Percentiles rank a stretch among this genome's conserved stretches.
phyloP scores from a whole-genome alignment of 1,140 invertebrate genomes.

The Diabrotica virgifera region DNA sequence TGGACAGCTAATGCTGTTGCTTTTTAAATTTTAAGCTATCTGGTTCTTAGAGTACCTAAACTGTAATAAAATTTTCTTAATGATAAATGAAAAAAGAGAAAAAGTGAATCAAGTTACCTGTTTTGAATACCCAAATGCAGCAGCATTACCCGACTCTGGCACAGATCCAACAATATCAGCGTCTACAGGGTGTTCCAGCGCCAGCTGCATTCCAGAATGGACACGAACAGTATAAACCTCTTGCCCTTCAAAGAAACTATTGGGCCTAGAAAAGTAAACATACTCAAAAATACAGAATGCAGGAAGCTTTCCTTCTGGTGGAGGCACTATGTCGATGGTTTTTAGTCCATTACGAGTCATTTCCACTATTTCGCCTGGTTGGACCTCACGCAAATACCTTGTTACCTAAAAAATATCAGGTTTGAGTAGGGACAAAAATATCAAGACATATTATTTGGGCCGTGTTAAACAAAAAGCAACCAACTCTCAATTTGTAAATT shows the following conservation, averaged over 20 bases:
- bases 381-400: slow-evolving; percentile 79
- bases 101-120: slow-evolving; percentile 56
- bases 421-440: too few species aligned
- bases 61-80: too few species aligned
- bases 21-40: too few species aligned
- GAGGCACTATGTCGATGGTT: slow-evolving; percentile 79
- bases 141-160: slow-evolving; percentile 94
- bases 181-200: slow-evolving; percentile 81
- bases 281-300: slow-evolving; percentile 99
- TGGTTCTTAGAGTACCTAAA: too few species aligned
- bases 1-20: too few species aligned
- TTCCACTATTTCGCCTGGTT: slow-evolving; percentile 93
- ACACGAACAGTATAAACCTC: slow-evolving; percentile 94
- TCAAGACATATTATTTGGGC: too few species aligned
- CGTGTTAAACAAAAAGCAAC: too few species aligned
- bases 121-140: slow-evolving; percentile 86
- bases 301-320: slow-evolving; percentile 65
- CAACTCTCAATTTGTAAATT: too few species aligned
- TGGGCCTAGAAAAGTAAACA: slow-evolving; percentile 94
- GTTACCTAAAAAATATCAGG: slow-evolving; percentile 58
- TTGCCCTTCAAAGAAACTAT: slow-evolving; percentile 88
- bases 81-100: too few species aligned
- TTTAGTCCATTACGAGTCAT: slow-evolving; percentile 78
- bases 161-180: slow-evolving; percentile 95
- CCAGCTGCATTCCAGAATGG: slow-evolving; percentile 87